Percentiles rank a stretch among this genome's conserved stretches.
phyloP scores from a whole-genome alignment of 1,140 invertebrate species.

The Nixonia krombeini region DNA sequence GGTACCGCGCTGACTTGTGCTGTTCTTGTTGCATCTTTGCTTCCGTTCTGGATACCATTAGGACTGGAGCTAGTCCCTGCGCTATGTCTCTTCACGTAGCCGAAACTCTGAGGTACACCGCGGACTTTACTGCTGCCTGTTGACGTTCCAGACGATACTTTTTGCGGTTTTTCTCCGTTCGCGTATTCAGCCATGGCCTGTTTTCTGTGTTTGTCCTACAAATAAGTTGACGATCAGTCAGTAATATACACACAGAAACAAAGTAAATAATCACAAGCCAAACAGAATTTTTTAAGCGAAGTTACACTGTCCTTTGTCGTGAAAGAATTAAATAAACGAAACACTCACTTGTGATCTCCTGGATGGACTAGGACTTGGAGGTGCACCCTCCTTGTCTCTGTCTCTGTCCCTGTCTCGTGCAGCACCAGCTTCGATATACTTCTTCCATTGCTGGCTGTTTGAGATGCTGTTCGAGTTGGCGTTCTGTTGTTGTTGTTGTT shows the following conservation, averaged over 20 bases:
- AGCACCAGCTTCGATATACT: conserved; percentile 72
- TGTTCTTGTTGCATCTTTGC: conserved; percentile 74
- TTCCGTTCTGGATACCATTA: conserved; percentile 72
- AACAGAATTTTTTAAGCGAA: too few species aligned
- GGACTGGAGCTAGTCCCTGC: conserved; percentile 70
- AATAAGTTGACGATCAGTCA: not conserved
- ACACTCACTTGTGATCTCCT: conserved; percentile 62
- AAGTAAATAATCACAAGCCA: not conserved
- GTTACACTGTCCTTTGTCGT: too few species aligned
- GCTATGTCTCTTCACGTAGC: conserved; percentile 85
- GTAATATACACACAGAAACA: too few species aligned
- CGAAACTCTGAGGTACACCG: conserved; percentile 84
- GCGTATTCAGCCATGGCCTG: conserved; percentile 67
- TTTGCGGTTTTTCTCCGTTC: conserved; percentile 65
- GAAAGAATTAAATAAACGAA: too few species aligned
- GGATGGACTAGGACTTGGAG: conserved; percentile 67
- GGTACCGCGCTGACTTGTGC: conserved; percentile 88
- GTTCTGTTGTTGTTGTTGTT: conserved; percentile 52
- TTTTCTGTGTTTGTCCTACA: conserved; percentile 66
- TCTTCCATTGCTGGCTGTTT: conserved; percentile 74
- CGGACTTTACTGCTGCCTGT: conserved; percentile 74
- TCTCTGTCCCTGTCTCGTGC: conserved; percentile 64
- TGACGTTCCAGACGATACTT: conserved; percentile 68
- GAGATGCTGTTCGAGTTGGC: conserved; percentile 64
- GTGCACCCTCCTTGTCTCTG: conserved; percentile 63